Evolutionary conservation across 2,797 vertebrate species (phyloP).

Genomic region (Peromyscus attwateri): DNA sequence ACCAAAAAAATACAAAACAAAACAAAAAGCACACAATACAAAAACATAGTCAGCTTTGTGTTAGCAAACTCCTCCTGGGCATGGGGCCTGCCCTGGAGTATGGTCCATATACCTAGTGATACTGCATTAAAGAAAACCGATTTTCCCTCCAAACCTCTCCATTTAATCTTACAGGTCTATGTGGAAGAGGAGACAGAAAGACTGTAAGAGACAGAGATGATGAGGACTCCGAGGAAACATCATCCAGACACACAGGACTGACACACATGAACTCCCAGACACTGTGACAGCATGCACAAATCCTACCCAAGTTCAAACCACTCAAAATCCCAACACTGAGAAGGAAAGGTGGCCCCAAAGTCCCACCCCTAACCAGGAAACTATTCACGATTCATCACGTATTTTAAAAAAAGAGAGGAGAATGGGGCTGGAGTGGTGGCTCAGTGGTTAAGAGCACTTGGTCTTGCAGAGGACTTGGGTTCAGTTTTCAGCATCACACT

Average conservation of each 20-base stretch:
- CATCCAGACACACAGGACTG: background rate
- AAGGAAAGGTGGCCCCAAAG: background rate
- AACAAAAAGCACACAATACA: background rate
- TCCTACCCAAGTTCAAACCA: background rate
- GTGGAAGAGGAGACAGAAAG: background rate
- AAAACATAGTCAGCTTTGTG: background rate
- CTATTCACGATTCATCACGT: background rate
- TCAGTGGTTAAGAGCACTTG: background rate
- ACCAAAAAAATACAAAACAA: background rate
- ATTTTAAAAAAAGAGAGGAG: background rate
- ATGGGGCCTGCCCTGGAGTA: background rate
- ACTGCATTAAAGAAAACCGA: background rate
- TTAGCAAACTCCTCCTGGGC: background rate
- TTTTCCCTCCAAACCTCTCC: too few species aligned
- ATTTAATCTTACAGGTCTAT: background rate
- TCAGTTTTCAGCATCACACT: background rate
- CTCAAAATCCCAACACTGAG: background rate
- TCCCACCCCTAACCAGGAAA: background rate
- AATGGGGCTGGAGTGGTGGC: background rate
- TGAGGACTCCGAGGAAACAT: background rate
- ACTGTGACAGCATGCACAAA: background rate
- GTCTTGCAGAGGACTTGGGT: background rate
- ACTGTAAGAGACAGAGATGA: background rate
- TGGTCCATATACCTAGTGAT: too few species aligned
- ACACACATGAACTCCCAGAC: background rate